Conservation (phyloP, 2,113 vertebrate species). For the Callopanchax toddi region DNA sequence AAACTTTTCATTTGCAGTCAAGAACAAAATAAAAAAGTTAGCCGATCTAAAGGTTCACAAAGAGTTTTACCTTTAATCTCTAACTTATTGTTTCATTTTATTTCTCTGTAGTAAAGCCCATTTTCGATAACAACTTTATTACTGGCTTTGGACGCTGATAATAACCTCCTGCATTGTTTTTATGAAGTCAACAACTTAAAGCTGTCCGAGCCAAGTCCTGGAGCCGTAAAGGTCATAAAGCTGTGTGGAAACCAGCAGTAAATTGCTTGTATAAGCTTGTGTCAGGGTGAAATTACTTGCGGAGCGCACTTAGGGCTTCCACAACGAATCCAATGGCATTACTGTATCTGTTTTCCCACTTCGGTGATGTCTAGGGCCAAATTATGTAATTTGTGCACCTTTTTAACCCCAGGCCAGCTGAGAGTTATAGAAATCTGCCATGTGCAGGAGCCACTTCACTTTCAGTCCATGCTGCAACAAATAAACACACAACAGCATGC, state of each 20-base stretch:
- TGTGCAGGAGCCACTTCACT: not conserved
- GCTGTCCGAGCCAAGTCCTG: constrained; percentile 45
- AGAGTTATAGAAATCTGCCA: constrained; percentile 22
- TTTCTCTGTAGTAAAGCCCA: constrained; percentile 24
- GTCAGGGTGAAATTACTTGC: constrained; percentile 57
- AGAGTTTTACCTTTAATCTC: constrained; percentile 30
- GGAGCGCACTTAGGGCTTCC: constrained; percentile 50
- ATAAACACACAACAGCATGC: not conserved
- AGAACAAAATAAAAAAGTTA: constrained; percentile 19
- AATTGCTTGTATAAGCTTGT: constrained; percentile 62
- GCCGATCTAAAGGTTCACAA: not conserved
- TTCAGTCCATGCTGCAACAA: not conserved
- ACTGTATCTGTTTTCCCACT: constrained; percentile 36
- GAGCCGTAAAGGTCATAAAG: constrained; percentile 54
- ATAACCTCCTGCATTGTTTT: constrained; percentile 46
- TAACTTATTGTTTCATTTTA: constrained; percentile 37
- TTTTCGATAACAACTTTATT: constrained; percentile 42
- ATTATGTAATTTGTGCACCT: constrained; percentile 26
- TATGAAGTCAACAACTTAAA: constrained; percentile 65
- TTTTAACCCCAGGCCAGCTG: constrained; percentile 33
- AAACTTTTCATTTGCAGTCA: constrained; percentile 3
- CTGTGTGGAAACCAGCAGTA: constrained; percentile 57
- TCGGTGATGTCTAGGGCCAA: constrained; percentile 39
- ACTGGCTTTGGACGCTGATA: constrained; percentile 32
- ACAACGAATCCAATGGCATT: constrained; percentile 32